phyloP scores from a whole-genome alignment of 2,113 vertebrate species.

The Romanogobio albipinnatus region DNA sequence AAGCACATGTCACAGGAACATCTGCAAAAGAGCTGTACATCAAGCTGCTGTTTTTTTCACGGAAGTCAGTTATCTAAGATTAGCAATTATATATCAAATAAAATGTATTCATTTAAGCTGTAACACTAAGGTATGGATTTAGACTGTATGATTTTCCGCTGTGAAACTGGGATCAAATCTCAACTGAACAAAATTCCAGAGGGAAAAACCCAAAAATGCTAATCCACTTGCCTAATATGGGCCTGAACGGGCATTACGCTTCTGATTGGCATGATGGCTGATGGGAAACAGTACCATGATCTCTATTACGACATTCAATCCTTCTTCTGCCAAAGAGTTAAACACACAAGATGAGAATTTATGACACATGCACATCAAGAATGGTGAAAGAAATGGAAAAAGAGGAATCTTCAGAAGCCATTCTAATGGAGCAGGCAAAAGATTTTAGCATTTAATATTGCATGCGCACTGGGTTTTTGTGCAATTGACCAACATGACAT shows the following conservation, averaged over 20 bases:
- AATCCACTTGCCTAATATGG: background rate
- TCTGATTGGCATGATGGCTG: background rate
- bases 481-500: slow-evolving; percentile 84
- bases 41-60: slow-evolving; percentile 3
- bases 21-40: slow-evolving; percentile 10
- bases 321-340: slow-evolving; percentile 11
- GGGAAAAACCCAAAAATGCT: background rate
- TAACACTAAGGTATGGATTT: background rate
- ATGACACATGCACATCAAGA: slow-evolving; percentile 65
- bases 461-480: slow-evolving; percentile 75
- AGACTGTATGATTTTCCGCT: too few relatives aligned
- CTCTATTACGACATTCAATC: slow-evolving; percentile 3
- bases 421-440: slow-evolving; percentile 76
- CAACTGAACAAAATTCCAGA: background rate
- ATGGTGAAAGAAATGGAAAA: slow-evolving; percentile 22
- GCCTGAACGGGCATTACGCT: background rate
- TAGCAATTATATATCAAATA: background rate
- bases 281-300: background rate
- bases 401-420: slow-evolving; percentile 66
- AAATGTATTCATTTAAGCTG: background rate
- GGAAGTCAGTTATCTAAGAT: background rate
- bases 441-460: slow-evolving; percentile 77
- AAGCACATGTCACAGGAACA: background rate
- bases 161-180: background rate
- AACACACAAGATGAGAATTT: slow-evolving; percentile 45